A percentile compares a stretch with the other conserved stretches of the same genome.
These are phyloP conservation scores for Danionella cerebrum DNA, from an alignment of 2,113 vertebrate species.

Conservation along the genomic window DNA sequence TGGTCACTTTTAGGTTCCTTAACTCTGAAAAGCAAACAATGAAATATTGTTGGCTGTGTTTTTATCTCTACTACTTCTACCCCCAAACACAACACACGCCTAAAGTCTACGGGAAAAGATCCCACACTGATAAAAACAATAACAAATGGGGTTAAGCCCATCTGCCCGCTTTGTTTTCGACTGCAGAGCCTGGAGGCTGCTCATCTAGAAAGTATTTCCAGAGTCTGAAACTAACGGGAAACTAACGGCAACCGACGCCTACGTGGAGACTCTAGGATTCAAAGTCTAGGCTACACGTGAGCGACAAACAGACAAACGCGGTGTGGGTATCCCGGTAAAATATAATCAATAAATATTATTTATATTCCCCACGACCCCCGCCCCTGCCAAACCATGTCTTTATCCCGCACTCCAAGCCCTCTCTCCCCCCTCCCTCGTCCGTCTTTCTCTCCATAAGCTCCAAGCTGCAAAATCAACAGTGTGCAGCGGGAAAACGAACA, in stretches of 20 bases:
- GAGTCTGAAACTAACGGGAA: conserved; percentile 21
- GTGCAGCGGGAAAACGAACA: conserved; percentile 15
- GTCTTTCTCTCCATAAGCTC: not conserved
- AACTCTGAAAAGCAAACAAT: conserved; percentile 6
- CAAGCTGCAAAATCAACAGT: conserved; percentile 46
- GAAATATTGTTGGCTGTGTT: not conserved
- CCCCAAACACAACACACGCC: not conserved
- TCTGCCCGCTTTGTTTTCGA: conserved; percentile 43
- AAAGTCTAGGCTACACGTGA: not conserved
- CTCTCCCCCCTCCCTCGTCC: conserved; percentile 6
- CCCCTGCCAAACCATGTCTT: conserved; percentile 37
- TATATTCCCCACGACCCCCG: not conserved
- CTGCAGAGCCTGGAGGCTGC: conserved; percentile 42
- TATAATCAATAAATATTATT: not conserved
- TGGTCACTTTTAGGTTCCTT: not conserved
- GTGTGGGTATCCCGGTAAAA: not conserved
- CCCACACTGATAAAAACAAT: conserved; percentile 38
- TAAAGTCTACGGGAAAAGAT: conserved; percentile 40
- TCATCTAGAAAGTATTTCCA: conserved; percentile 33
- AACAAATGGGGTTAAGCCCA: conserved; percentile 23
- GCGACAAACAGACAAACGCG: not conserved
- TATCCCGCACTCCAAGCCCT: conserved; percentile 28
- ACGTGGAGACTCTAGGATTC: not conserved
- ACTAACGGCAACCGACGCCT: conserved; percentile 9
- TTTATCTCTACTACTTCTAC: not conserved